These are phyloP conservation scores for Hyposoter dolosus DNA, from an alignment of 2,888 invertebrate species.

Conservation along the genomic window DNA sequence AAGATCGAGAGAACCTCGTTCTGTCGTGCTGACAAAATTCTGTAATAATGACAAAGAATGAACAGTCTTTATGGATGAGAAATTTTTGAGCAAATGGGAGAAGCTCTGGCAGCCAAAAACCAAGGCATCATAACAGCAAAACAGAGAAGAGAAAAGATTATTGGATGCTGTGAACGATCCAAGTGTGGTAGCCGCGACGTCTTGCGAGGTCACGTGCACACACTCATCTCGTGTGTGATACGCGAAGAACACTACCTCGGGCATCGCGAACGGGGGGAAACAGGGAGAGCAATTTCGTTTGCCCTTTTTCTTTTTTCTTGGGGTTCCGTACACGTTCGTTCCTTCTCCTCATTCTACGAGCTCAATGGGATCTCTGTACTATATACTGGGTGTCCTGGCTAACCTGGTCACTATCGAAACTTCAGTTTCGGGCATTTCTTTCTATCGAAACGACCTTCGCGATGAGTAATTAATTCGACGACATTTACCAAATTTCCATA, in stretches of 20 bases:
- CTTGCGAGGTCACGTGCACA: slow-evolving; percentile 79
- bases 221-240: slow-evolving; percentile 70
- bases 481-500: no score
- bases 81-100: slow-evolving; percentile 30
- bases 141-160: slow-evolving; percentile 17
- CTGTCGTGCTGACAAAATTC: not conserved
- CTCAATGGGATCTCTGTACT: slow-evolving; percentile 24
- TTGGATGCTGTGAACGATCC: slow-evolving; percentile 49
- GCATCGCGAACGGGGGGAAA: slow-evolving; percentile 67
- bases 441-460: not conserved
- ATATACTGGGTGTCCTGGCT: not conserved
- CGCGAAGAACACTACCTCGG: slow-evolving; percentile 64
- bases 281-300: slow-evolving; percentile 71
- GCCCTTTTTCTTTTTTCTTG: slow-evolving; percentile 54
- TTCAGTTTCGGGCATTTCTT: not conserved
- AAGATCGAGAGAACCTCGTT: not conserved
- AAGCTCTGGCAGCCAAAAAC: not conserved
- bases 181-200: slow-evolving; percentile 77
- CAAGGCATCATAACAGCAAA: slow-evolving; percentile 12
- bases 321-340: slow-evolving; percentile 41
- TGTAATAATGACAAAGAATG: not conserved
- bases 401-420: not conserved
- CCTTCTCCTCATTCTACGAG: slow-evolving; percentile 13
- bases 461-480: not conserved
- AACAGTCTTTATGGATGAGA: not conserved